phyloP scores from a whole-genome alignment of 2,888 invertebrate genomes.

The Torymus aiolomorphi region DNA sequence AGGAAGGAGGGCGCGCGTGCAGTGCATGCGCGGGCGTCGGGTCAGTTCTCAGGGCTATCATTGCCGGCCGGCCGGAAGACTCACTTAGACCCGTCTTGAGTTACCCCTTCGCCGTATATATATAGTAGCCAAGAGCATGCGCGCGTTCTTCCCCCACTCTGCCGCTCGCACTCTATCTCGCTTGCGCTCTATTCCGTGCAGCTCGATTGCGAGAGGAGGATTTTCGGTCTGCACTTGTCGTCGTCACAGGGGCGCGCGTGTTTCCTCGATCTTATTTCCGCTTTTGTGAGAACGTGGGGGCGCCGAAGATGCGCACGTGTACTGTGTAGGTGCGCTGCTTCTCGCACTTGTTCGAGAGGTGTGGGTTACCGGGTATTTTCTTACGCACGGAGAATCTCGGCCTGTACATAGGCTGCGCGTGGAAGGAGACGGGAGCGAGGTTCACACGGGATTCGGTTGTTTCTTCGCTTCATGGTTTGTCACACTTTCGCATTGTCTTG shows the following conservation, averaged over 20 bases:
- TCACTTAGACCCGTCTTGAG: constrained; percentile 76
- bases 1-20: constrained; percentile 53
- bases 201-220: constrained; percentile 21
- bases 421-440: neutral
- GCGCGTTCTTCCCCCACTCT: constrained; percentile 1
- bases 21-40: constrained; percentile 64
- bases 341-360: constrained; percentile 21
- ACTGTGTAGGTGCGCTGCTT: neutral
- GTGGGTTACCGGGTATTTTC: constrained; percentile 24
- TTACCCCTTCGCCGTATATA: constrained; percentile 68
- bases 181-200: constrained; percentile 16
- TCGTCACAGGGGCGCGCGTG: constrained; percentile 6
- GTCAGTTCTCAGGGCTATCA: constrained; percentile 76
- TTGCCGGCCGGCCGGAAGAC: constrained; percentile 75
- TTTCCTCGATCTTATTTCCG: constrained; percentile 55
- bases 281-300: too few relatives aligned
- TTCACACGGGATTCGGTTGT: constrained; percentile 4
- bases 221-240: constrained; percentile 33
- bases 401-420: neutral
- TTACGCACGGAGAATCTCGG: constrained; percentile 9
- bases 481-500: too few relatives aligned
- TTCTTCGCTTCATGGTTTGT: too few relatives aligned
- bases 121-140: neutral
- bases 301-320: constrained; percentile 12
- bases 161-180: neutral